phyloP scores from a whole-genome alignment of 1,140 invertebrate species.

The Drosophila nebulosa region DNA sequence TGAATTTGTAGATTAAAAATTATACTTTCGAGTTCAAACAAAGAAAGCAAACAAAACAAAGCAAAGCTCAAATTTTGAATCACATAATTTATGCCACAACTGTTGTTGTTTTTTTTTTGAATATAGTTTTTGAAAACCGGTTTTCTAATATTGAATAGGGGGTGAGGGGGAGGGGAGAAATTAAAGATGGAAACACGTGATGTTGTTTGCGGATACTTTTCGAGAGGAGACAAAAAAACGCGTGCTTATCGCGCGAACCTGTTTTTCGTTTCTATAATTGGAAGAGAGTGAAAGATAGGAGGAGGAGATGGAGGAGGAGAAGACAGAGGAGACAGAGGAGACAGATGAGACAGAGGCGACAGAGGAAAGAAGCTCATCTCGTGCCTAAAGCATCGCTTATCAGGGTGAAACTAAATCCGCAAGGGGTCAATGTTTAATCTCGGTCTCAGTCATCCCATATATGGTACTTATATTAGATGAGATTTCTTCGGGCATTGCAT shows the following conservation, averaged over 20 bases:
- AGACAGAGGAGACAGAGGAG: not conserved
- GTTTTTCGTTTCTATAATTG: slow-evolving; percentile 43
- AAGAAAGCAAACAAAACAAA: too few relatives aligned
- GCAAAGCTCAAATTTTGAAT: not conserved
- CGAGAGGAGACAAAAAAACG: slow-evolving; percentile 41
- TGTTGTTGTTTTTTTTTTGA: not conserved
- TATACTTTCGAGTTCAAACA: not conserved
- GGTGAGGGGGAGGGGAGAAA: not conserved
- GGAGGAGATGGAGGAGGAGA: too few relatives aligned
- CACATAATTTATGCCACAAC: not conserved
- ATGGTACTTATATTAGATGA: slow-evolving; percentile 25
- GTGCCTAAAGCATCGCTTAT: slow-evolving; percentile 23
- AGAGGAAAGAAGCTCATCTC: not conserved
- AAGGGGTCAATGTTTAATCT: slow-evolving; percentile 47
- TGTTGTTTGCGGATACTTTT: slow-evolving; percentile 44
- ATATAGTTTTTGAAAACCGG: not conserved
- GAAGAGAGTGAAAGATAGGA: not conserved
- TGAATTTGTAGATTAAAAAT: not conserved
- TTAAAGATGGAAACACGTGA: slow-evolving; percentile 50
- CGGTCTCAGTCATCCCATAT: not conserved
- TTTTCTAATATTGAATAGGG: not conserved
- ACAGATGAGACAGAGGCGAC: not conserved
- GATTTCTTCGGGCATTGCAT: not conserved
- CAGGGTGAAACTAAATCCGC: slow-evolving; percentile 44
- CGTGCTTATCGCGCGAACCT: slow-evolving; percentile 53